Evolutionary conservation across 2,797 vertebrate genomes (phyloP).

Genomic region (Menidia menidia): DNA sequence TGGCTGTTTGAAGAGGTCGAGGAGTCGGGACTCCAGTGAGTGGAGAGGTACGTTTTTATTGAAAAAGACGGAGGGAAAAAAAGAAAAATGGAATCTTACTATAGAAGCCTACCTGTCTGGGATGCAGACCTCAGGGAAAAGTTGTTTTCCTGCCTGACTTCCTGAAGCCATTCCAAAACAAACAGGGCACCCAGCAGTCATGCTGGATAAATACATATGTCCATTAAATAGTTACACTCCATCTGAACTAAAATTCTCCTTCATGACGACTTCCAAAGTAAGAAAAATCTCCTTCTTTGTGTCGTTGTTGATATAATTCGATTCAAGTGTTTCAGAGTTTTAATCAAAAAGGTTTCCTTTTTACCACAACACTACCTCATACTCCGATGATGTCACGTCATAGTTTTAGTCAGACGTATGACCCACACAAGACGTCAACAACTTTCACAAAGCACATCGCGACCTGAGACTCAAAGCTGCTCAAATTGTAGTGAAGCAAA

Average conservation of each 20-base stretch:
- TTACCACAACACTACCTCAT: neutral
- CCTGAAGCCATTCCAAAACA: constrained; percentile 83
- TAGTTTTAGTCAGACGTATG: constrained; percentile 8
- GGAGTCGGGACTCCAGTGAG: constrained; percentile 57
- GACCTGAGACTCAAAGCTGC: neutral
- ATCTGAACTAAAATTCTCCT: constrained; percentile 71
- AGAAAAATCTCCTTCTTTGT: constrained; percentile 53
- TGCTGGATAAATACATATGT: constrained; percentile 80
- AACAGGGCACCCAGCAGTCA: constrained; percentile 79
- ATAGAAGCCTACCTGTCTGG: constrained; percentile 81
- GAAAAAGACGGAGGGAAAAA: constrained; percentile 52
- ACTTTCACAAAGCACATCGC: constrained; percentile 24
- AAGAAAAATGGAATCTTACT: constrained; percentile 60
- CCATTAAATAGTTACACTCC: constrained; percentile 74
- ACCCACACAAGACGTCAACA: neutral
- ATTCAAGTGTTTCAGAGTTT: constrained; percentile 29
- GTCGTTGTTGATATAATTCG: constrained; percentile 23
- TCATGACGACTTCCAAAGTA: constrained; percentile 63
- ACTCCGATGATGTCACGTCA: neutral
- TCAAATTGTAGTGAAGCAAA: constrained; percentile 9
- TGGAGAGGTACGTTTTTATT: constrained; percentile 66
- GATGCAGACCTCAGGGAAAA: constrained; percentile 79
- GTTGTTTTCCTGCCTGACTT: constrained; percentile 84
- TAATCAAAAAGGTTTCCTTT: neutral
- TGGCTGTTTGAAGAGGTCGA: constrained; percentile 70